phyloP scores from a whole-genome alignment of 1,140 invertebrate species.

The Heliconius eleuchia region DNA sequence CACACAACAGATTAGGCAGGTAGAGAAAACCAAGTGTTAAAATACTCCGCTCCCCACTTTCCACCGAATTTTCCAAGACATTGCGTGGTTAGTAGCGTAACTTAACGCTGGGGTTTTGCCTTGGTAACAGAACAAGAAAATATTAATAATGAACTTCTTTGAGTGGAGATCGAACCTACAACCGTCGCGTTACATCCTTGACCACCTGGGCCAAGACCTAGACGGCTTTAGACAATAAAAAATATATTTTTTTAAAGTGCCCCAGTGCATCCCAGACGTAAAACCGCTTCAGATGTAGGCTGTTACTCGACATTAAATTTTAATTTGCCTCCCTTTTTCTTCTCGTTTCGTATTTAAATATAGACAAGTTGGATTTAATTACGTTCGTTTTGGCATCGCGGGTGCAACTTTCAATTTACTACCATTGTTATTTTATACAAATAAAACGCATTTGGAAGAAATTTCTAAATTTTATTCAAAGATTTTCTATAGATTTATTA shows the following conservation, averaged over 20 bases:
- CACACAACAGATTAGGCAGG: not conserved
- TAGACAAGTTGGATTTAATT: conserved; percentile 27
- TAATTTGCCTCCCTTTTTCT: conserved; percentile 32
- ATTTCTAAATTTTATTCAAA: too few relatives aligned
- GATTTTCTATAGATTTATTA: not conserved
- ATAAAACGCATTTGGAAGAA: not conserved
- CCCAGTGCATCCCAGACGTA: not conserved
- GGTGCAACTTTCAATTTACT: not conserved
- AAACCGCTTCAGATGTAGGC: conserved; percentile 26
- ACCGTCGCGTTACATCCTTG: too few relatives aligned
- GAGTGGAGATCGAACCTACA: too few relatives aligned
- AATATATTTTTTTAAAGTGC: not conserved
- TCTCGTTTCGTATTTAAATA: conserved; percentile 26
- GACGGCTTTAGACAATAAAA: too few relatives aligned
- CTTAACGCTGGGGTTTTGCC: too few relatives aligned
- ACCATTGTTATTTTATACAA: not conserved
- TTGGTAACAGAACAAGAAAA: too few relatives aligned
- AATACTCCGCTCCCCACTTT: not conserved
- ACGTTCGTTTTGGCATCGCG: conserved; percentile 11
- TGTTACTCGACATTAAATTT: conserved; percentile 31
- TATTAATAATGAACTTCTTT: too few relatives aligned
- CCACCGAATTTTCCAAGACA: too few relatives aligned
- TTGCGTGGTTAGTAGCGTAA: too few relatives aligned
- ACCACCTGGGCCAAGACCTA: too few relatives aligned
- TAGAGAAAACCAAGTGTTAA: not conserved